Base-by-base conservation (phyloP, 2,113 vertebrate species). In the Tylochromis polylepis region DNA sequence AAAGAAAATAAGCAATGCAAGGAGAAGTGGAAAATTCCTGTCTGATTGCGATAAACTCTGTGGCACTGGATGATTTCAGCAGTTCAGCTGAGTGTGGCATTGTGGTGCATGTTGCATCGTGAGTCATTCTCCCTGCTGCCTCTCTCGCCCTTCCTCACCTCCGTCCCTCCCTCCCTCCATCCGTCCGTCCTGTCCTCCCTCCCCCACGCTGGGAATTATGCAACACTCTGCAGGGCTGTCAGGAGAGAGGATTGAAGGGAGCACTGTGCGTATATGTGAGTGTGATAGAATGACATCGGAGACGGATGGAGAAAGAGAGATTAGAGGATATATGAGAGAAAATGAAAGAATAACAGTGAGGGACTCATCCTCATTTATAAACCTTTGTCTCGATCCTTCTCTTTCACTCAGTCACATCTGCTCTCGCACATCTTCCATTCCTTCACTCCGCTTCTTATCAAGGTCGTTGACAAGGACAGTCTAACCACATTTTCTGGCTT, bases 381-480 rank as follows among this genome's bases (percentile, higher is more conserved):
- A 90, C 70, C 57, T 89, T 3, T 4, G 6, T 16, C 82, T 82
- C 65, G 3, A 49, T 79, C 55, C 16, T 22, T 36, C 81, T 12
- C 82, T 6, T 53, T 67, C 87, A 80, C 81, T 85, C 87, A 29
- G 60, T 82, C 57, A 62, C 49, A 27, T 79, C 78, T 6, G 3
- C 81, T 77, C 83, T 58, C 81, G 81, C 82, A 8, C 89, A 87
- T 87, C 82, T 60, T 85, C 79, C 58, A 34, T 81, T 86, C 58
- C 49, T 81, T 82, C 29, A 16, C 15, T 87, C 34, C 46, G 84
- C 80, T 22, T 86, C 87, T 75, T 60, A 82, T 88, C 94, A 96
- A 96, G 95, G 95, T 95, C 93, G 53, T 67, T 10, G 46, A 84
- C 95, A 95, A 96, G 93, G 95, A 95, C 93, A 31, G 83, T 65